Conservation (phyloP, 2,113 vertebrate genomes). For the Phalacrocorax carbo region DNA sequence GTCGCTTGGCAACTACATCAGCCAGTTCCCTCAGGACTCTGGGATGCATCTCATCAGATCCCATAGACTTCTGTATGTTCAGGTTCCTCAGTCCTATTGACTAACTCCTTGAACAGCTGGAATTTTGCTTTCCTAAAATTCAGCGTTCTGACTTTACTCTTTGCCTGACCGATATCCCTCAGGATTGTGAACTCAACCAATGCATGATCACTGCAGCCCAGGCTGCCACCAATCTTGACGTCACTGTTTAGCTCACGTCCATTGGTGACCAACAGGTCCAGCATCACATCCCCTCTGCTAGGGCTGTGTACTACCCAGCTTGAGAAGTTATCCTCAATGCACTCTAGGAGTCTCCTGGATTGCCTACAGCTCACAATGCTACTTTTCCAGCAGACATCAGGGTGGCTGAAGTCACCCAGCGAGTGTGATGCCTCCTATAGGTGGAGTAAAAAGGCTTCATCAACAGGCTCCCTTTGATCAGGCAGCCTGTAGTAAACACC, state of each 20-base stretch:
- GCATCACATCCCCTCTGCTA: not conserved
- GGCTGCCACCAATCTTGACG: not conserved
- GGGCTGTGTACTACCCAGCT: not conserved
- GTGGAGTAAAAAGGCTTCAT: not conserved
- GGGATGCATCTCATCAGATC: not conserved
- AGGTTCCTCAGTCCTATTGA: not conserved
- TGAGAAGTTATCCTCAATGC: not conserved
- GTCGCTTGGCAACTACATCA: not conserved
- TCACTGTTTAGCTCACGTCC: not conserved
- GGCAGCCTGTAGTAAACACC: no score
- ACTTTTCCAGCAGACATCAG: not conserved
- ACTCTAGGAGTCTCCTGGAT: not conserved
- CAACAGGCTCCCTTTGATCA: no score
- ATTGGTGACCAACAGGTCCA: not conserved
- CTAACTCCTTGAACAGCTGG: not conserved
- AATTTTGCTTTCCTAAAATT: not conserved
- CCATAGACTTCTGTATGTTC: not conserved
- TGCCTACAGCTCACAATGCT: not conserved
- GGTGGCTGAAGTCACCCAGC: no score
- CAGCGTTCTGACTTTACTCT: not conserved
- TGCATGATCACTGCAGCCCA: not conserved
- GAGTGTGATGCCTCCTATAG: no score
- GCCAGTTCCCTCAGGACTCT: not conserved
- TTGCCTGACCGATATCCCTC: not conserved
- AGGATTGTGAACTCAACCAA: not conserved